phyloP scores from a whole-genome alignment of 2,888 invertebrate species.

The Phania funesta region DNA sequence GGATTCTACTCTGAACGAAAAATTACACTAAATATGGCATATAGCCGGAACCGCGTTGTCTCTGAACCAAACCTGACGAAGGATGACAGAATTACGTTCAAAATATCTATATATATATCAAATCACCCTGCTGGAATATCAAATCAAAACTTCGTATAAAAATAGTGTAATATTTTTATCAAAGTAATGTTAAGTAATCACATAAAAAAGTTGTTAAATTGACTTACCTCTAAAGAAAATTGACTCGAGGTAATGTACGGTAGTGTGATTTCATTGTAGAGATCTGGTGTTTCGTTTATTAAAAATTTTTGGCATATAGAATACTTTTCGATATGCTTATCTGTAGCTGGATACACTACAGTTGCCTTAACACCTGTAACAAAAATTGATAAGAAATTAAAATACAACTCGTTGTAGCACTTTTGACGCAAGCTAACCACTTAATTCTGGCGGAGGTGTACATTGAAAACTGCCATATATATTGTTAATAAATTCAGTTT shows the following conservation, averaged over 20 bases:
- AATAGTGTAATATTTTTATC: too few species aligned
- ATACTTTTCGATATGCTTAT: constrained; percentile 95
- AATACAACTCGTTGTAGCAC: neutral
- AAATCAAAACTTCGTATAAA: too few species aligned
- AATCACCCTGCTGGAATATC: too few species aligned
- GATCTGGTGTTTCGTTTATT: constrained; percentile 90
- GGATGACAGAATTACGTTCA: too few species aligned
- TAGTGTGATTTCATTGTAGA: constrained; percentile 89
- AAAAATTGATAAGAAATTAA: neutral
- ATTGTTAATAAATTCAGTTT: constrained; percentile 88
- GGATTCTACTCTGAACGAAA: too few species aligned
- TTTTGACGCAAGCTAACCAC: constrained; percentile 81
- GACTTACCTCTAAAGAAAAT: constrained; percentile 88
- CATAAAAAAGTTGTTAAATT: neutral
- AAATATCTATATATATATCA: too few species aligned
- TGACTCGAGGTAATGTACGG: constrained; percentile 88
- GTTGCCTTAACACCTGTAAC: constrained; percentile 91
- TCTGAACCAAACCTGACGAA: too few species aligned
- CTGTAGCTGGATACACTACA: constrained; percentile 95
- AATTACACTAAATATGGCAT: too few species aligned
- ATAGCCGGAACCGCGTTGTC: too few species aligned
- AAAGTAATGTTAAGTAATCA: too few species aligned
- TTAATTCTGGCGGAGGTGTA: constrained; percentile 83
- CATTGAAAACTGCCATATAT: constrained; percentile 91
- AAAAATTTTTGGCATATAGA: constrained; percentile 87